Percentiles rank a stretch among this genome's conserved stretches.
These are phyloP conservation scores for Mesoclemmys tuberculata DNA, from an alignment of 2,113 vertebrate genomes.

Conservation along the genomic window DNA sequence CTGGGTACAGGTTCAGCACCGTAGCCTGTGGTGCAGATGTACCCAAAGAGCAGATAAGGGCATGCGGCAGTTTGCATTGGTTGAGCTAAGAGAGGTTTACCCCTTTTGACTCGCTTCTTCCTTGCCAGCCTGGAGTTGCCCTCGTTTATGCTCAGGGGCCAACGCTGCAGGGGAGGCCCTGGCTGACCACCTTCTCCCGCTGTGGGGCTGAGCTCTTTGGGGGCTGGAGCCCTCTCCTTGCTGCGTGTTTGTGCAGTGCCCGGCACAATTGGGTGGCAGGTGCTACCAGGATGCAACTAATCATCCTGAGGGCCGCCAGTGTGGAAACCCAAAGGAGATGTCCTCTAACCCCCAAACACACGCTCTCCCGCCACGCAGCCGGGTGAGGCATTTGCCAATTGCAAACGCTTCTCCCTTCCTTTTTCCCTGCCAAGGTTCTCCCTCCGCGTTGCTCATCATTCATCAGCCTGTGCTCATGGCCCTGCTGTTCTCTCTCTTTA, in stretches of 20 bases:
- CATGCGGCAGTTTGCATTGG: background rate
- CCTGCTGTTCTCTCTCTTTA: background rate
- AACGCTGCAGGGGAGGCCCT: background rate
- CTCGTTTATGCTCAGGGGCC: background rate
- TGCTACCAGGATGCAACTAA: background rate
- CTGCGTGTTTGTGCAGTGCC: background rate
- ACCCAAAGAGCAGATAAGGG: background rate
- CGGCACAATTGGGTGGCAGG: background rate
- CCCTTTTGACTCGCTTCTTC: rapidly evolving
- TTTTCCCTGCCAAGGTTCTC: background rate
- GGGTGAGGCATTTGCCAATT: background rate
- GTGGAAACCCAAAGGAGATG: background rate
- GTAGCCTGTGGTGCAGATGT: background rate
- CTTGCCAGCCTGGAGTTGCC: background rate
- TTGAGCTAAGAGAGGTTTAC: background rate
- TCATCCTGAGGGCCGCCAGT: background rate
- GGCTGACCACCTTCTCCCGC: background rate
- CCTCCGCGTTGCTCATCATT: background rate
- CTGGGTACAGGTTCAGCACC: background rate
- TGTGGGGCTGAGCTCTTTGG: background rate
- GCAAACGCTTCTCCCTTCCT: background rate
- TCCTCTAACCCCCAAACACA: background rate
- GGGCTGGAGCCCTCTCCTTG: background rate
- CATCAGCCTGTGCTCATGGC: background rate
- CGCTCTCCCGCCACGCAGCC: too few species aligned